Evolutionary conservation across 2,797 vertebrate species (phyloP).

Genomic region (Philypnodon macrostomus): DNA sequence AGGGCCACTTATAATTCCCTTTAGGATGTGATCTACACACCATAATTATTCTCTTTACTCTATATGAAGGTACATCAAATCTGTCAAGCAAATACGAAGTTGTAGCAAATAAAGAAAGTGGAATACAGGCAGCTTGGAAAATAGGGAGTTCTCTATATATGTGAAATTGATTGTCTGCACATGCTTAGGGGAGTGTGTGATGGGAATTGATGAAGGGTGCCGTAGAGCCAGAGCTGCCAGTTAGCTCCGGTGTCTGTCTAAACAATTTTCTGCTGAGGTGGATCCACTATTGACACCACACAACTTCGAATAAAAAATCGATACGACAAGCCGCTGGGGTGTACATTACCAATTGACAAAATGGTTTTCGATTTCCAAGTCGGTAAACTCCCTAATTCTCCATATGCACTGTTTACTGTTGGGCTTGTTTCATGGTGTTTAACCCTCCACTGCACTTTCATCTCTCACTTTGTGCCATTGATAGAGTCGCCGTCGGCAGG

Average conservation of each 20-base stretch:
- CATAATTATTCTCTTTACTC: slow-evolving; percentile 12
- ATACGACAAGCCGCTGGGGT: not conserved
- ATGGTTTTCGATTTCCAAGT: slow-evolving; percentile 15
- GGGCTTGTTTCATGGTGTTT: slow-evolving; percentile 32
- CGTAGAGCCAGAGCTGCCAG: slow-evolving; percentile 7
- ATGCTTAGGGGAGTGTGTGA: slow-evolving; percentile 7
- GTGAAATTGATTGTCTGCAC: slow-evolving; percentile 27
- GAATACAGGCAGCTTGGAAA: slow-evolving; percentile 8
- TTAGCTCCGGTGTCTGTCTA: slow-evolving; percentile 7
- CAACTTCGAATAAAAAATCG: not conserved
- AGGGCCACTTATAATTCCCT: not conserved
- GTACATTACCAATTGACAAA: slow-evolving; percentile 1
- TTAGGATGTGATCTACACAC: not conserved
- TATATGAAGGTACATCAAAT: not conserved
- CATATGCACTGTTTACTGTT: slow-evolving; percentile 1
- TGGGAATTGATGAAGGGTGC: slow-evolving; percentile 9
- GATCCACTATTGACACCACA: not conserved
- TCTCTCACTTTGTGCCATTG: slow-evolving; percentile 14
- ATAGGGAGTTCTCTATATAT: slow-evolving; percentile 13
- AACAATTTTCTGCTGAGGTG: slow-evolving; percentile 9
- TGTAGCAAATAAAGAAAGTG: slow-evolving; percentile 12
- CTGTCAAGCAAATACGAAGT: not conserved
- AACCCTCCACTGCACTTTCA: slow-evolving; percentile 35
- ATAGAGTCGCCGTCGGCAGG: slow-evolving; percentile 16
- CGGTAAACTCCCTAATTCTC: slow-evolving; percentile 5